A percentile compares a stretch with the other conserved stretches of the same genome.
Evolutionary conservation across 2,888 invertebrate genomes (phyloP).

Genomic region (Andrena dorsata): DNA sequence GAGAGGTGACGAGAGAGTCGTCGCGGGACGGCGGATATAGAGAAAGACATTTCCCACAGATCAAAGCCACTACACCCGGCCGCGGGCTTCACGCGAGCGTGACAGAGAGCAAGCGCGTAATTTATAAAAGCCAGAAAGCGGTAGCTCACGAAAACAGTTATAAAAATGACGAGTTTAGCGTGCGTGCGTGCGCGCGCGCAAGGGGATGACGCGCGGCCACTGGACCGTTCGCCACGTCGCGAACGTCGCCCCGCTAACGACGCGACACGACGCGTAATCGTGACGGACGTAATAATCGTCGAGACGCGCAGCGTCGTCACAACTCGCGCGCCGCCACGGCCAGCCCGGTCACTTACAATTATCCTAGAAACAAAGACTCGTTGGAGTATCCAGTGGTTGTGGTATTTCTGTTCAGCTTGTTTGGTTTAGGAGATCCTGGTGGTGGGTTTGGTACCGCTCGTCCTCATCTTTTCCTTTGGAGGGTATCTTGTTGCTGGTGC

Average conservation of each 20-base stretch:
- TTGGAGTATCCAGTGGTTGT: constrained; percentile 1
- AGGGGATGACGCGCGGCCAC: constrained; percentile 26
- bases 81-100: constrained; percentile 48
- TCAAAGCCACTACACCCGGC: constrained; percentile 71
- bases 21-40: constrained; percentile 32
- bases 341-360: constrained; percentile 70
- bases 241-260: constrained; percentile 51
- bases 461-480: too few relatives aligned
- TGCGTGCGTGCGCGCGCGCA: constrained; percentile 55
- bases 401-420: too few relatives aligned
- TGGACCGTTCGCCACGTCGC: constrained; percentile 34
- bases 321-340: constrained; percentile 73
- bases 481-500: too few relatives aligned
- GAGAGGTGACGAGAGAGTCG: constrained; percentile 47
- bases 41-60: constrained; percentile 82
- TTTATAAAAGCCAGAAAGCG: constrained; percentile 82
- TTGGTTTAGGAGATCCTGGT: not conserved
- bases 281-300: constrained; percentile 83
- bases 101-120: constrained; percentile 68
- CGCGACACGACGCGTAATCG: constrained; percentile 81
- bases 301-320: constrained; percentile 80
- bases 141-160: constrained; percentile 81
- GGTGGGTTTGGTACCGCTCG: too few relatives aligned
- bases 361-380: constrained; percentile 58
- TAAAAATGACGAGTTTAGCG: constrained; percentile 78